These are phyloP conservation scores for Pandion haliaetus DNA, from an alignment of 2,113 vertebrate species.

Conservation along the genomic window DNA sequence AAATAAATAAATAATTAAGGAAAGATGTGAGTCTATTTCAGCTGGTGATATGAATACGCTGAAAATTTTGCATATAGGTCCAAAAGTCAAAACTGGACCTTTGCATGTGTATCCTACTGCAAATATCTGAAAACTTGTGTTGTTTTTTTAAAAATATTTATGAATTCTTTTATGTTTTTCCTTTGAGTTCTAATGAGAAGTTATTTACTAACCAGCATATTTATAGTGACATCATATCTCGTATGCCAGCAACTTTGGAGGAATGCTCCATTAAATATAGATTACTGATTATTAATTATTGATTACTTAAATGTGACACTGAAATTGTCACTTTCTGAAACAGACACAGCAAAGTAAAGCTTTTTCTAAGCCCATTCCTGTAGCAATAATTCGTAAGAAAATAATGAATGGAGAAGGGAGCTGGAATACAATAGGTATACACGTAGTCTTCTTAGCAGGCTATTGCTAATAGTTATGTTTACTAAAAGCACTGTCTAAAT, in stretches of 20 bases:
- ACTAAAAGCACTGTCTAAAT: neutral
- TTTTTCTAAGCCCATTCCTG: neutral
- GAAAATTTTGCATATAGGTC: neutral
- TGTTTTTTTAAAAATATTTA: neutral
- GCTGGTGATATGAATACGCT: fast-evolving
- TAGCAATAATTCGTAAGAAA: neutral
- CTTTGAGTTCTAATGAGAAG: neutral
- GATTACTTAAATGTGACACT: neutral
- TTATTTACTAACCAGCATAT: neutral
- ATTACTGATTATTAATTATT: neutral
- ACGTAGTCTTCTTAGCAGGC: neutral
- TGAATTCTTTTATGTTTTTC: neutral
- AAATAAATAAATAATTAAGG: neutral
- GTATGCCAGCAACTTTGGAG: neutral
- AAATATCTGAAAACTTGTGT: neutral
- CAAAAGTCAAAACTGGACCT: neutral
- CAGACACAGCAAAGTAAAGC: neutral
- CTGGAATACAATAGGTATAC: neutral
- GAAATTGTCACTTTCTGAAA: neutral
- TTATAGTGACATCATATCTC: neutral
- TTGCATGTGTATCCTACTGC: no score
- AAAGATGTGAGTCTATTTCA: neutral
- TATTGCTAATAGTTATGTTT: fast-evolving
- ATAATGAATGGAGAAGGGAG: neutral
- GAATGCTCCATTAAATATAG: neutral